Evolutionary conservation across 2,113 vertebrate genomes (phyloP).

Genomic region (Thunnus thynnus): DNA sequence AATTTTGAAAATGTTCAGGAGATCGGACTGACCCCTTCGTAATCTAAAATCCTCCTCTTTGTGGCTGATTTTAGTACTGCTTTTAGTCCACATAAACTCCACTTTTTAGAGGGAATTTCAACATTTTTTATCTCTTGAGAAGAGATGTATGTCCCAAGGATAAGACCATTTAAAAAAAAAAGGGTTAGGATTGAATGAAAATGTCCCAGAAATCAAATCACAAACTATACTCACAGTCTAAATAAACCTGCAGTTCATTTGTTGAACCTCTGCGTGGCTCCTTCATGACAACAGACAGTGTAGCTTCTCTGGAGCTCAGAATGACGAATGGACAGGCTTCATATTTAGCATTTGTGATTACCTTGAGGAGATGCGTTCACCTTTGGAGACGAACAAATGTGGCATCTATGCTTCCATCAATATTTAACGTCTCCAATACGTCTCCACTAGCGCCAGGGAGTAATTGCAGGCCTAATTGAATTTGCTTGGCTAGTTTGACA

Average conservation of each 20-base stretch:
- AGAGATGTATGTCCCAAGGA: too few relatives aligned
- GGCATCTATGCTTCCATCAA: conserved; percentile 86
- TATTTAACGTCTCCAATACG: conserved; percentile 84
- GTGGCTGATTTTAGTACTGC: too few relatives aligned
- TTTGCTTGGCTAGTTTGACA: conserved; percentile 87
- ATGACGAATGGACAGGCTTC: conserved; percentile 59
- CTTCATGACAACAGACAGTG: not conserved
- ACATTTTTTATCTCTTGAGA: too few relatives aligned
- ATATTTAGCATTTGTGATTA: conserved; percentile 78
- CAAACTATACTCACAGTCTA: too few relatives aligned
- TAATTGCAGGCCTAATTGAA: conserved; percentile 88
- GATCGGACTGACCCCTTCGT: too few relatives aligned
- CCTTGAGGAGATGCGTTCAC: conserved; percentile 81
- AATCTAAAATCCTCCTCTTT: too few relatives aligned
- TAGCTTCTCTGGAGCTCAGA: conserved; percentile 7
- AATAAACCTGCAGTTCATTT: not conserved
- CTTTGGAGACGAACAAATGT: conserved; percentile 83
- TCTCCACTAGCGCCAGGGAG: conserved; percentile 83
- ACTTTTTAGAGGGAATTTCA: too few relatives aligned
- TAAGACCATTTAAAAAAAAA: too few relatives aligned
- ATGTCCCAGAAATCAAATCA: not conserved
- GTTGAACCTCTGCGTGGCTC: not conserved
- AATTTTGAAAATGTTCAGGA: too few relatives aligned
- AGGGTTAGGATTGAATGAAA: not conserved
- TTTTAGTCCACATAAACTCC: too few relatives aligned